Percentiles rank a stretch among this genome's conserved stretches.
phyloP scores from a whole-genome alignment of 1,140 invertebrate genomes.

The Lordiphosa stackelbergi region DNA sequence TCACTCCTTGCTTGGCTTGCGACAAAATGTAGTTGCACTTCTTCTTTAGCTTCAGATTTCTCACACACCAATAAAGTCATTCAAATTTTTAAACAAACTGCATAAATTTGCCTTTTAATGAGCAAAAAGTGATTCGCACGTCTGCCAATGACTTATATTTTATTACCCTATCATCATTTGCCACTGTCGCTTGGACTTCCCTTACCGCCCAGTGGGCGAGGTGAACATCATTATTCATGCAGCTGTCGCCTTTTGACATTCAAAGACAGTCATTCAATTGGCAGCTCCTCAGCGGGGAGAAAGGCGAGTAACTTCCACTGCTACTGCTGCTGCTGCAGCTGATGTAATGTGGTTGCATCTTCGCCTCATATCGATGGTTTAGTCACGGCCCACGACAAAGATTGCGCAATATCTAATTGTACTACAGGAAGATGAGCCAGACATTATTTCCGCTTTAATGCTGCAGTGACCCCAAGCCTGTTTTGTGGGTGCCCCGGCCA shows the following conservation, averaged over 20 bases:
- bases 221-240: no score
- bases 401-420: conserved; percentile 66
- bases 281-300: conserved; percentile 10
- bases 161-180: conserved; percentile 16
- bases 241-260: no score
- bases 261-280: conserved; percentile 5
- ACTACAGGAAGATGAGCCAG: conserved; percentile 48
- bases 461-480: neutral
- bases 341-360: conserved; percentile 65
- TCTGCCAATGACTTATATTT: conserved; percentile 56
- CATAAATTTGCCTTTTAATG: conserved; percentile 66
- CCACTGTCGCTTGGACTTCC: conserved; percentile 3
- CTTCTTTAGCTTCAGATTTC: neutral
- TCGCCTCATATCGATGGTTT: conserved; percentile 44
- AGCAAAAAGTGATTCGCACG: conserved; percentile 57
- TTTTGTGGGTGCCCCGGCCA: neutral
- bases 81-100: conserved; percentile 31
- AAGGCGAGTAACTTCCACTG: conserved; percentile 28
- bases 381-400: conserved; percentile 31
- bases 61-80: conserved; percentile 19
- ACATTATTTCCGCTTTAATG: conserved; percentile 42
- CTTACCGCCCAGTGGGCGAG: conserved; percentile 7
- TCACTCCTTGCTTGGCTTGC: conserved; percentile 19
- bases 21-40: conserved; percentile 45
- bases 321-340: conserved; percentile 14